phyloP scores from a whole-genome alignment of 2,888 invertebrate genomes.

The Neoascia interrupta region DNA sequence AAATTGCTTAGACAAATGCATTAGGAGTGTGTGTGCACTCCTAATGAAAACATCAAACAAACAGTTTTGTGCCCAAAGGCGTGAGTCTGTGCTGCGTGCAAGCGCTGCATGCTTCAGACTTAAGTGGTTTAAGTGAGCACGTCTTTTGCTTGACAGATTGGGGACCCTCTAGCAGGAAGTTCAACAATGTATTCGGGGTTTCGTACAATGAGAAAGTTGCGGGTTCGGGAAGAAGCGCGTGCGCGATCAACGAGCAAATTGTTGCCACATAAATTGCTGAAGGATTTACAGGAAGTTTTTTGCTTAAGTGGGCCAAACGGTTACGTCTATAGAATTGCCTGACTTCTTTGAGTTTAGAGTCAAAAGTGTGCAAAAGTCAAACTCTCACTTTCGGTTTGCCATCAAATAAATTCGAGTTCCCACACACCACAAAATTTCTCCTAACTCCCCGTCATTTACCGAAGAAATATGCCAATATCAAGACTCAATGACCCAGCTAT shows the following conservation, averaged over 20 bases:
- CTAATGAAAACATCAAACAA: constrained; percentile 60
- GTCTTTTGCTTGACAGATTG: constrained; percentile 49
- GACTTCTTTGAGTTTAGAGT: no score
- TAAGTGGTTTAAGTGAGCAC: constrained; percentile 50
- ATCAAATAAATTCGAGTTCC: background rate
- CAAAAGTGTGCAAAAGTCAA: background rate
- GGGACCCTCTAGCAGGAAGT: no score
- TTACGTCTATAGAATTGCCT: no score
- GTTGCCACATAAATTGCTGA: no score
- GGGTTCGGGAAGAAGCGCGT: no score
- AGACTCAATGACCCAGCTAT: constrained; percentile 12
- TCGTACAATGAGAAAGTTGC: no score
- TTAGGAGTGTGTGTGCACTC: constrained; percentile 46
- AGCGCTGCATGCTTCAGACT: constrained; percentile 14
- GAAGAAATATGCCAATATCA: background rate
- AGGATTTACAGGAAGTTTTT: no score
- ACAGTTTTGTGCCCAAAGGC: constrained; percentile 44
- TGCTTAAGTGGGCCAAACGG: no score
- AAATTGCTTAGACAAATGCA: constrained; percentile 58
- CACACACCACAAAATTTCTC: background rate
- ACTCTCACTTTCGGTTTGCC: constrained; percentile 5
- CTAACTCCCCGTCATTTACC: background rate
- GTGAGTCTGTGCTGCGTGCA: background rate
- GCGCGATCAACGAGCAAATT: no score
- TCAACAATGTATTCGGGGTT: no score